These are phyloP conservation scores for Clostera curtula DNA, from an alignment of 2,888 invertebrate genomes.

Conservation along the genomic window DNA sequence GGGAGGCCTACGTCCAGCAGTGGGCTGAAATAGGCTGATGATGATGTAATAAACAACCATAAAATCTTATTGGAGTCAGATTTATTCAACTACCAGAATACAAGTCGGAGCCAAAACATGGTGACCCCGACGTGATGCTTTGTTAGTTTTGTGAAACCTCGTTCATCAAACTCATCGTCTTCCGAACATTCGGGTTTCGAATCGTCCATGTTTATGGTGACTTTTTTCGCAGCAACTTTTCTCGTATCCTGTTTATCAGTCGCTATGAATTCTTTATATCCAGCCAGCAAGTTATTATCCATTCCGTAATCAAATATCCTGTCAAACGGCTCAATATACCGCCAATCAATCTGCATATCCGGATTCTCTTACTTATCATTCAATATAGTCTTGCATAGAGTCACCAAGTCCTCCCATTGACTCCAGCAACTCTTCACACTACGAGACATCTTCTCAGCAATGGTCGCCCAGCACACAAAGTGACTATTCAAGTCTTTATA, in stretches of 20 bases:
- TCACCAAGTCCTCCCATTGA: slow-evolving; percentile 49
- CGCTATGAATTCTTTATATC: slow-evolving; percentile 30
- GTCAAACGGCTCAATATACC: slow-evolving; percentile 62
- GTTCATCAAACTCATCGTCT: slow-evolving; percentile 38
- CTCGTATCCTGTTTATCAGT: slow-evolving; percentile 16
- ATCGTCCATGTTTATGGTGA: slow-evolving; percentile 32
- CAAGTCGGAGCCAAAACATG: too few species aligned
- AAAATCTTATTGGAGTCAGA: too few species aligned
- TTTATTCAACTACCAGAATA: too few species aligned
- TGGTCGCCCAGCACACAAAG: slow-evolving; percentile 51
- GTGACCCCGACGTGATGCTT: slow-evolving; percentile 32
- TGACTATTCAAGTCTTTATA: slow-evolving; percentile 54
- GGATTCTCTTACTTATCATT: slow-evolving; percentile 58
- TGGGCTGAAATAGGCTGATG: too few species aligned
- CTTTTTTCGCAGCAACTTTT: slow-evolving; percentile 44
- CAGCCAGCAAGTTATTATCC: slow-evolving; percentile 44
- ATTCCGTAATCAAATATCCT: slow-evolving; percentile 64
- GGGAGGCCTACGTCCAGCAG: too few species aligned
- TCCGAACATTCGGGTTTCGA: slow-evolving; percentile 26
- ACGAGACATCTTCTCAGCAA: slow-evolving; percentile 34
- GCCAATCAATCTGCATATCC: slow-evolving; percentile 60
- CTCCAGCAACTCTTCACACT: slow-evolving; percentile 32
- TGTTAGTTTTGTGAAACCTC: slow-evolving; percentile 33
- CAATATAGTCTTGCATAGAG: slow-evolving; percentile 45
- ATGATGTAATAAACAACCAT: too few species aligned